phyloP scores from a whole-genome alignment of 2,797 vertebrate species.

The Coilia nasus region DNA sequence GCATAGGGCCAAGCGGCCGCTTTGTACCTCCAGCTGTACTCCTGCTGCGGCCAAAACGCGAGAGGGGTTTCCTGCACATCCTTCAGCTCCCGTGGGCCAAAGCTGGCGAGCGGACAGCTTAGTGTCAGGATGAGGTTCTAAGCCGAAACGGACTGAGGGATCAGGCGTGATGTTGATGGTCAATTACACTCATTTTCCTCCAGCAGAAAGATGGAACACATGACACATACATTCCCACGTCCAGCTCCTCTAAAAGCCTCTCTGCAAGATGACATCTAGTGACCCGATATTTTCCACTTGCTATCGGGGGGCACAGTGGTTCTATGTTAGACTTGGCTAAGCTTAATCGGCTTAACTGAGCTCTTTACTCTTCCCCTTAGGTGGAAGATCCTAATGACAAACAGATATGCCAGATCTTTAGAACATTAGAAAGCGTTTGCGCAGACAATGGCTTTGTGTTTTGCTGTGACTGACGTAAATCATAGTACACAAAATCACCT shows the following conservation, averaged over 20 bases:
- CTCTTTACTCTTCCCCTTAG: no score
- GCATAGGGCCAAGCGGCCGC: background rate
- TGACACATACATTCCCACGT: background rate
- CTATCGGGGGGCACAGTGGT: background rate
- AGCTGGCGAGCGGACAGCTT: background rate
- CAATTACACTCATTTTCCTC: background rate
- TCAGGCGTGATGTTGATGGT: conserved; percentile 11
- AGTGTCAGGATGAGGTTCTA: background rate
- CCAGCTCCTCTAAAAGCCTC: background rate
- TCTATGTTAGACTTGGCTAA: no score
- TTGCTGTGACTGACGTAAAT: background rate
- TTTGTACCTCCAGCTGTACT: background rate
- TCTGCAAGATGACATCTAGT: background rate
- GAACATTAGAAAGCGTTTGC: no score
- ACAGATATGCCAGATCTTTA: no score
- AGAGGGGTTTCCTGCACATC: background rate
- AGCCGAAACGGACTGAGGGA: background rate
- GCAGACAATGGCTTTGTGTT: background rate
- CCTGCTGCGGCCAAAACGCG: background rate
- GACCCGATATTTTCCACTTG: background rate
- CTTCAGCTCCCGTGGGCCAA: background rate
- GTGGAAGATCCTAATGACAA: no score
- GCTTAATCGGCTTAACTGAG: no score
- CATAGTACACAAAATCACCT: background rate
- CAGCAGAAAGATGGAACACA: background rate